Conservation (phyloP, 2,888 invertebrate genomes). For the Drosophila paramelanica region DNA sequence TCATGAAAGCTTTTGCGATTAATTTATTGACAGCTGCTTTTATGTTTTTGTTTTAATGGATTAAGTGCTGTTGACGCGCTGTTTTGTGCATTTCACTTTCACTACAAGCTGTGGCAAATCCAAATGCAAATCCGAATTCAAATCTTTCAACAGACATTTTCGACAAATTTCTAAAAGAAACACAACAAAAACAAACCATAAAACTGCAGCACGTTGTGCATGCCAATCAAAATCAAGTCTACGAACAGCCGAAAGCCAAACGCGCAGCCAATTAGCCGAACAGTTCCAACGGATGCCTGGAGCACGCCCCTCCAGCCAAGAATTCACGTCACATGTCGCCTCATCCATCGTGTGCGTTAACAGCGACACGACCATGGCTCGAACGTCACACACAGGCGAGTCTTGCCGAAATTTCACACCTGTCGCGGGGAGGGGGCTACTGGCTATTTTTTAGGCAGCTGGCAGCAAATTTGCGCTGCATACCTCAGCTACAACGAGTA, state of each 20-base stretch:
- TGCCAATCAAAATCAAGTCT: conserved; percentile 56
- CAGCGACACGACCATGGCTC: conserved; percentile 22
- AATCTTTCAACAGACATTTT: conserved; percentile 26
- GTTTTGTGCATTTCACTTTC: conserved; percentile 46
- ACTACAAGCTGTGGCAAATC: conserved; percentile 26
- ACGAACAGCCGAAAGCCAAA: conserved; percentile 29
- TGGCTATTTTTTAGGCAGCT: background rate
- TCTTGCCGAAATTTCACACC: conserved; percentile 12
- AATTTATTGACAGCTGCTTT: background rate
- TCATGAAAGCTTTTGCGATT: background rate
- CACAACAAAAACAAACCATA: conserved; percentile 1
- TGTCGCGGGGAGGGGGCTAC: background rate
- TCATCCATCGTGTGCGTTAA: conserved; percentile 21
- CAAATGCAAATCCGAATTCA: conserved; percentile 23
- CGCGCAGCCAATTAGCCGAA: conserved; percentile 33
- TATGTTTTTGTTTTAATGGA: background rate
- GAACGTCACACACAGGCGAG: conserved; percentile 2
- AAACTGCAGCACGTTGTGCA: conserved; percentile 52
- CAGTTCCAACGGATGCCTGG: conserved; percentile 15
- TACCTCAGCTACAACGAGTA: background rate
- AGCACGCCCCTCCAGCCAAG: conserved; percentile 18
- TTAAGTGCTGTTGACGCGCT: background rate
- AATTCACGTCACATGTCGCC: conserved; percentile 36
- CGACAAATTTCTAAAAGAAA: conserved; percentile 30
- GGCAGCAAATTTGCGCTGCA: background rate